These are phyloP conservation scores for Bradypodion pumilum DNA, from an alignment of 2,797 vertebrate species.

Conservation along the genomic window DNA sequence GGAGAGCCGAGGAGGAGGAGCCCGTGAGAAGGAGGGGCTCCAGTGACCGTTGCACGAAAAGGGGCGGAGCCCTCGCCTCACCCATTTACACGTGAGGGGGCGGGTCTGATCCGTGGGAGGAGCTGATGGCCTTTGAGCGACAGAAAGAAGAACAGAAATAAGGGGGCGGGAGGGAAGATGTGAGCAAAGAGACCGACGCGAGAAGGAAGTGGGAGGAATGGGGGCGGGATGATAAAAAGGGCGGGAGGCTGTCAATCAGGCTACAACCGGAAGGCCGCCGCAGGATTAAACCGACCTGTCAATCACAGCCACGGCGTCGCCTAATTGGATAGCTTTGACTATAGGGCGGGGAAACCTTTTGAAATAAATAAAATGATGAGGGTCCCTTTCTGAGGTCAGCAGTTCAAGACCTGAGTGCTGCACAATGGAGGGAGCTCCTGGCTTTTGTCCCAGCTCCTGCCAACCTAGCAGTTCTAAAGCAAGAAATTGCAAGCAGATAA, in stretches of 20 bases:
- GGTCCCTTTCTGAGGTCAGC: too few relatives aligned
- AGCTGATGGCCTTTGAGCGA: background rate
- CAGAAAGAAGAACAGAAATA: background rate
- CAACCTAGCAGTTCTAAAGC: too few relatives aligned
- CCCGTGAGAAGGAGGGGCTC: background rate
- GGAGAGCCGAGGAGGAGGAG: background rate
- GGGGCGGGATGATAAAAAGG: too few relatives aligned
- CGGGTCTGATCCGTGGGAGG: background rate
- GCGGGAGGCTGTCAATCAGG: background rate
- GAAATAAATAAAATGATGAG: background rate
- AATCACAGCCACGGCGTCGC: background rate
- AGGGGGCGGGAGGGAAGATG: background rate
- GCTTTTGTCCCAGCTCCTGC: too few relatives aligned
- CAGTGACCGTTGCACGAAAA: background rate
- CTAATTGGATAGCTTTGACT: slow-evolving; percentile 8
- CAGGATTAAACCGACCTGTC: background rate
- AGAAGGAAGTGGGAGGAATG: too few relatives aligned
- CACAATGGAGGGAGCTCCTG: too few relatives aligned
- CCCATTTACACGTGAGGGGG: background rate
- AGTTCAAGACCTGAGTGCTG: too few relatives aligned
- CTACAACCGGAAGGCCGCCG: background rate
- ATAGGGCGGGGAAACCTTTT: too few relatives aligned
- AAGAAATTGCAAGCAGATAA: too few relatives aligned
- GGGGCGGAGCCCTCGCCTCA: background rate
- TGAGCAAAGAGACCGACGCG: background rate